These are phyloP conservation scores for Dermatophagoides farinae DNA, from an alignment of 1,140 invertebrate species.

Conservation along the genomic window DNA sequence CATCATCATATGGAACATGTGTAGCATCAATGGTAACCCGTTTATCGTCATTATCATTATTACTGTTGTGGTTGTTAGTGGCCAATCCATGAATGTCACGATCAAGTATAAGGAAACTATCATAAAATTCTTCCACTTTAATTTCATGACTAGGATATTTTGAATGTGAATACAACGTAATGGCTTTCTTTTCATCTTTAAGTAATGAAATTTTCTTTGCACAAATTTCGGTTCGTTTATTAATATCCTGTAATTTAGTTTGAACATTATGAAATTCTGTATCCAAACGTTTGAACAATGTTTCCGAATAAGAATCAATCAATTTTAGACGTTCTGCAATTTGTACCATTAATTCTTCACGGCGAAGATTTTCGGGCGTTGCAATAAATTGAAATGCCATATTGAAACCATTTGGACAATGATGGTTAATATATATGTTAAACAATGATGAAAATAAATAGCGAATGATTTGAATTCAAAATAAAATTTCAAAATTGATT, in stretches of 20 bases:
- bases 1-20: constrained; percentile 9
- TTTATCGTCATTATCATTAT: neutral
- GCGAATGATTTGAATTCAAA: neutral
- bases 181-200: neutral
- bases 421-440: too few species aligned
- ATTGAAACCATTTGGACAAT: neutral
- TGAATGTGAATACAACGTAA: neutral
- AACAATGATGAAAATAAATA: neutral
- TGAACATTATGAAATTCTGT: neutral
- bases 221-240: neutral
- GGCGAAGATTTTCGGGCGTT: constrained; percentile 3
- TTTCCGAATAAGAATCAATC: neutral
- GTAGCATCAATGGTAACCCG: neutral
- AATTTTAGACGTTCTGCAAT: neutral
- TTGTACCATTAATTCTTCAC: neutral
- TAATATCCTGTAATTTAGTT: neutral
- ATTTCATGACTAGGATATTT: neutral
- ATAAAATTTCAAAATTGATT: neutral
- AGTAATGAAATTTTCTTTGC: neutral
- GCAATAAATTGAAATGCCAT: neutral
- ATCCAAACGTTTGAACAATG: neutral
- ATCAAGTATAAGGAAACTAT: neutral
- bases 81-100: neutral
- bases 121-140: neutral
- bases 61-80: neutral